Conservation (phyloP, 2,888 invertebrate species). For the Limnephilus rhombicus region DNA sequence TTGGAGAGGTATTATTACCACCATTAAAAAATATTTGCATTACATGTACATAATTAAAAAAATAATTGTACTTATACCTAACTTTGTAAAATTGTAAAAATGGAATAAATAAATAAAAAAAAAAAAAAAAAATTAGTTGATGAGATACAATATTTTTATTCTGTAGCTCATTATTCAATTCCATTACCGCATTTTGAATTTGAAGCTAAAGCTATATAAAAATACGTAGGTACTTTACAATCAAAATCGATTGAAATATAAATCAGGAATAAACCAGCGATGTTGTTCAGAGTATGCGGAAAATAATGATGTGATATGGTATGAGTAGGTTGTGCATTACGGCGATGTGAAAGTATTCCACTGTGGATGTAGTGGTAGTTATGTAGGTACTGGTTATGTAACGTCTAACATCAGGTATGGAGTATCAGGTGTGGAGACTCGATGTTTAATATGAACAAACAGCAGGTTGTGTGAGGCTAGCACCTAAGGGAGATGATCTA, state of each 20-base stretch:
- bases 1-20: too few species aligned
- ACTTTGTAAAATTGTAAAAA: too few species aligned
- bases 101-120: too few species aligned
- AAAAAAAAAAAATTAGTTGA: too few species aligned
- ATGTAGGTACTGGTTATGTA: not conserved
- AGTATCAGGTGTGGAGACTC: not conserved
- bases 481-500: not conserved
- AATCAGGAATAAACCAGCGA: not conserved
- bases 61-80: too few species aligned
- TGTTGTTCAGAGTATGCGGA: not conserved
- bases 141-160: too few species aligned
- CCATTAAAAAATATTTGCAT: too few species aligned
- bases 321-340: not conserved
- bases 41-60: too few species aligned
- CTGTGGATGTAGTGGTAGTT: not conserved
- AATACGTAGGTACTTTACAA: not conserved
- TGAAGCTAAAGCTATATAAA: too few species aligned
- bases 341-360: not conserved
- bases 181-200: too few species aligned
- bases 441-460: not conserved
- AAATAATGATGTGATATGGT: not conserved
- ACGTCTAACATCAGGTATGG: not conserved
- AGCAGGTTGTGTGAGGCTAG: not conserved
- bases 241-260: not conserved
- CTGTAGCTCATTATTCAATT: too few species aligned